These are phyloP conservation scores for Bagarius yarrelli DNA, from an alignment of 2,113 vertebrate species.

Conservation along the genomic window DNA sequence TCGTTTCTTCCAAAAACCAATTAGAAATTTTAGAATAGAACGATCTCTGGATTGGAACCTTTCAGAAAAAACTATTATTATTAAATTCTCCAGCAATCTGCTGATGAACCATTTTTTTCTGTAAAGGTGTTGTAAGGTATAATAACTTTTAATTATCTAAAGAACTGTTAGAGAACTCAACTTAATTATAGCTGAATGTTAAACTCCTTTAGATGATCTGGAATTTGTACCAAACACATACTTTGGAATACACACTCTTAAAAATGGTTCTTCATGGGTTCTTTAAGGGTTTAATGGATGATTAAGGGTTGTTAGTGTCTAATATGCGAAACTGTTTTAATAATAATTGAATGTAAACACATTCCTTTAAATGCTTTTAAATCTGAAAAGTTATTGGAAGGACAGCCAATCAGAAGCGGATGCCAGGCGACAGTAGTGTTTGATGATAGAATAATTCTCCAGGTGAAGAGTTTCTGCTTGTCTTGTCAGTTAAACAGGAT, in stretches of 20 bases:
- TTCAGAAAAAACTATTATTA: neutral
- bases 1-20: too few species aligned
- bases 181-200: neutral
- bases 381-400: neutral
- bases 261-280: neutral
- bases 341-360: neutral
- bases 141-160: neutral
- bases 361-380: neutral
- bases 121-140: neutral
- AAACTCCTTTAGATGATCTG: neutral
- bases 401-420: neutral
- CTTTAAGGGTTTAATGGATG: neutral
- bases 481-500: neutral
- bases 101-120: neutral
- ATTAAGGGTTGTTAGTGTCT: neutral
- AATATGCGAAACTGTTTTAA: neutral
- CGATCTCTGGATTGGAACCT: neutral
- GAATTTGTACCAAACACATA: neutral
- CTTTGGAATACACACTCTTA: neutral
- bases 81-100: neutral
- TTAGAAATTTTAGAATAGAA: too few species aligned
- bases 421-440: neutral
- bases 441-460: neutral
- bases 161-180: neutral
- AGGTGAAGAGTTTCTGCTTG: neutral